phyloP scores from a whole-genome alignment of 2,797 vertebrate genomes.

The Micrastur ruficollis region DNA sequence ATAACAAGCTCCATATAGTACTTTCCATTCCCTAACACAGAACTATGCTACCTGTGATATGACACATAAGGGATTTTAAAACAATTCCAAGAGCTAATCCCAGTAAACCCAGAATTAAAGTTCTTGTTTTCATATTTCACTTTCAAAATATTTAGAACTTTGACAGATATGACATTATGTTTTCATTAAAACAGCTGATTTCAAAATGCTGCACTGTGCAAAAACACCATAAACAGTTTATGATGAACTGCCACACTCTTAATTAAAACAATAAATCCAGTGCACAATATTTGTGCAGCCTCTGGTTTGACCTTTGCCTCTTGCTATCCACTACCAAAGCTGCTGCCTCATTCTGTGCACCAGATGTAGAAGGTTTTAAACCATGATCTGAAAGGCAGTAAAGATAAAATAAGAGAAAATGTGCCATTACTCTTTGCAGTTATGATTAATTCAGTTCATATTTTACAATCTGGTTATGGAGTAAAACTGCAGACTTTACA shows the following conservation, averaged over 20 bases:
- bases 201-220: conserved; percentile 84
- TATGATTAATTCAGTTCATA: conserved; percentile 90
- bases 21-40: conserved; percentile 23
- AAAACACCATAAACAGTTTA: conserved; percentile 90
- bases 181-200: conserved; percentile 90
- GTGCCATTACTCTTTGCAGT: conserved; percentile 84
- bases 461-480: conserved; percentile 88
- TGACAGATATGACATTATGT: conserved; percentile 87
- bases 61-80: conserved; percentile 79
- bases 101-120: conserved; percentile 83
- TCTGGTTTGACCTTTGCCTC: conserved; percentile 86
- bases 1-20: conserved; percentile 41
- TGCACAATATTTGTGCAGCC: conserved; percentile 84
- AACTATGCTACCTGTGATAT: conserved; percentile 64
- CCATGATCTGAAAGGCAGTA: conserved; percentile 82
- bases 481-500: conserved; percentile 84
- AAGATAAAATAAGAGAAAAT: conserved; percentile 86
- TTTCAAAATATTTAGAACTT: conserved; percentile 90
- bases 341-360: conserved; percentile 74
- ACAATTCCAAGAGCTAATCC: conserved; percentile 80
- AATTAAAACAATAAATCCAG: conserved; percentile 95
- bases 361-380: conserved; percentile 82
- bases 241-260: conserved; percentile 88
- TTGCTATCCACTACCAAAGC: conserved; percentile 80
- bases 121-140: conserved; percentile 85